phyloP scores from a whole-genome alignment of 23 tunicate species.

The Styela clava region DNA sequence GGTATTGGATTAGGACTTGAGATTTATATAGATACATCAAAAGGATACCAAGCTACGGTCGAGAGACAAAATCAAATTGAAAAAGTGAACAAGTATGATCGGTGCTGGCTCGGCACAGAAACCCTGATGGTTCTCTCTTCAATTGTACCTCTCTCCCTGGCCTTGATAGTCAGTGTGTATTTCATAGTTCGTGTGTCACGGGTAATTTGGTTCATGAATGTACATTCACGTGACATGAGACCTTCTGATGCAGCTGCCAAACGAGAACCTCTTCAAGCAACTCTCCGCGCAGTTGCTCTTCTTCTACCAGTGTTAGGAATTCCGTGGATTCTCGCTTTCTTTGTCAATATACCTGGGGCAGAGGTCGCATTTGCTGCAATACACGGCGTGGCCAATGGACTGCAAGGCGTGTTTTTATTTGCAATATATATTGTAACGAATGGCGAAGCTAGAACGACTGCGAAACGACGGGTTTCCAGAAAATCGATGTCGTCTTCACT shows the following conservation, averaged over 20 bases:
- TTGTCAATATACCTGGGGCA: constrained; percentile 55
- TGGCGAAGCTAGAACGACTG: constrained; percentile 32
- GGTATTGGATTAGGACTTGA: constrained; percentile 31
- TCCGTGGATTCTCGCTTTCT: constrained; percentile 63
- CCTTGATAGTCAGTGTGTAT: constrained; percentile 16
- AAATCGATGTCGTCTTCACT: constrained; percentile 8
- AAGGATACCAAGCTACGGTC: constrained; percentile 4
- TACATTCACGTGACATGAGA: constrained; percentile 30
- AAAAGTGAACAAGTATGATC: constrained; percentile 19
- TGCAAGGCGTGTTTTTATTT: constrained; percentile 66
- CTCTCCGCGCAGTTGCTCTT: constrained; percentile 42
- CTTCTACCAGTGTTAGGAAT: constrained; percentile 61
- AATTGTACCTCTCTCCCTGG: constrained; percentile 39
- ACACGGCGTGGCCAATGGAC: constrained; percentile 50
- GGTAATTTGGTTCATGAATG: constrained; percentile 41
- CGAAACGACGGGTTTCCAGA: constrained; percentile 38
- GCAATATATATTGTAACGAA: constrained; percentile 43
- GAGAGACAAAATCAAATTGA: not conserved
- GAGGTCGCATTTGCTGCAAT: constrained; percentile 46
- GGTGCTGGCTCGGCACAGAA: constrained; percentile 47
- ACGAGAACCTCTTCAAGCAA: not conserved
- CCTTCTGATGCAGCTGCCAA: constrained; percentile 22
- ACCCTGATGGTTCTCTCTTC: constrained; percentile 46
- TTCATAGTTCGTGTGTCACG: constrained; percentile 35
- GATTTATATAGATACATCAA: constrained; percentile 32